Base-by-base conservation (phyloP, 2,888 invertebrate species). In the Drosophila cracens region DNA sequence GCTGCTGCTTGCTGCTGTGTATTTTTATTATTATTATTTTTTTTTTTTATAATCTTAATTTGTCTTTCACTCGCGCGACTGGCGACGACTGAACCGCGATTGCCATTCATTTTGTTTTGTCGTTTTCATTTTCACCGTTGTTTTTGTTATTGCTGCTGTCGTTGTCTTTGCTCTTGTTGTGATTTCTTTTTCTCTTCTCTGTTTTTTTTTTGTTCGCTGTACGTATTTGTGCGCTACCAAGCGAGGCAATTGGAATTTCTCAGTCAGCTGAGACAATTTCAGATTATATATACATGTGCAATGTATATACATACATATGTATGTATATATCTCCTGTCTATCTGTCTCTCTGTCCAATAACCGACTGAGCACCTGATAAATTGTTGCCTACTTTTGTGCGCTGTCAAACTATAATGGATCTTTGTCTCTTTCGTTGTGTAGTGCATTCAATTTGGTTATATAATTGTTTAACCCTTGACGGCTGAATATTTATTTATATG, bases 21-120 rank as follows among this genome's bases (percentile, higher is more conserved):
- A 66, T 88, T 85, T 82, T 85, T 90, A 79, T 89, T 86, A 81
- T 85, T 72, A 56, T 53, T 53, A 4, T 77, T 79, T 25, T 25
- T 72, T 67, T 76, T 76, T 87, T 89, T 81, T 89, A 89, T 87
- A 87, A 89, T 87, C 90, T 87, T 87, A 87, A 87, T 89, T 87
- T 87, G 87, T 87, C 90, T 87, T 87, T 87, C 90, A 86, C 70
- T 83, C 83, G 84, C 87, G 85, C 83, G 80, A 84, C 74, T 83
- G 80, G 78, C 82, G 66, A 82, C 87, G 83, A 86, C 83, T 87
- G 88, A 87, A 78, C 83, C 86, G 79, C 88, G 86, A 76, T 78
- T 85, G 83, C 80, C 78, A 85, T 89, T 89, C 78, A 79, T 85
- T 87, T 89, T 87, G 82, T 80, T 81, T 79, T 86, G 84, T 79